phyloP scores from a whole-genome alignment of 2,888 invertebrate genomes.

The Machimus rusticus region DNA sequence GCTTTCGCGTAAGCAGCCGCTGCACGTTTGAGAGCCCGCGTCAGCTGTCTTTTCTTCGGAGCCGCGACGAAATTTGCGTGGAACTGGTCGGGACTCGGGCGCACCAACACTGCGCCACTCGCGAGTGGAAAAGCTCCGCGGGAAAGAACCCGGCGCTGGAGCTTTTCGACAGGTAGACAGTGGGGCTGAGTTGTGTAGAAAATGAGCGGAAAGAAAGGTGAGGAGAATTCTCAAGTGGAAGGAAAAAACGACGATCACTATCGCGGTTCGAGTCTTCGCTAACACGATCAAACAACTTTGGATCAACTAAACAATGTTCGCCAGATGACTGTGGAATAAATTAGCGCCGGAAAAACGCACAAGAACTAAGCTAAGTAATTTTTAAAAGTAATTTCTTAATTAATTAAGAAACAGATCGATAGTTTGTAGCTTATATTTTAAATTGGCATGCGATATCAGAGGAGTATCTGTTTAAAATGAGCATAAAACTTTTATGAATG shows the following conservation, averaged over 20 bases:
- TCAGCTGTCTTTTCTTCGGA: neutral
- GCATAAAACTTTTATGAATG: too few relatives aligned
- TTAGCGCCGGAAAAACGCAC: neutral
- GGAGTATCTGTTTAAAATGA: too few relatives aligned
- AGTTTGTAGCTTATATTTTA: too few relatives aligned
- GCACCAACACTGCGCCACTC: neutral
- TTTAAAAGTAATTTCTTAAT: too few relatives aligned
- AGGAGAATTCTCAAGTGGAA: neutral
- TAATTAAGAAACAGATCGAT: too few relatives aligned
- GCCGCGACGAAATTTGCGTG: neutral
- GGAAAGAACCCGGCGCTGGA: neutral
- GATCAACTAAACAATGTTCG: neutral
- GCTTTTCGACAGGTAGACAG: neutral
- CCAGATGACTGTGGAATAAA: neutral
- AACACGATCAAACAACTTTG: neutral
- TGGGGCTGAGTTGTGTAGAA: neutral
- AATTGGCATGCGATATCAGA: too few relatives aligned
- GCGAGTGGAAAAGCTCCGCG: neutral
- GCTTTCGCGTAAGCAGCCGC: slow-evolving; percentile 52
- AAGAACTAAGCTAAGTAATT: too few relatives aligned
- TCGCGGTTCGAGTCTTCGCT: neutral
- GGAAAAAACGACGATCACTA: neutral
- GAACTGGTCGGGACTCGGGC: neutral
- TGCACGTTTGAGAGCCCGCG: slow-evolving; percentile 50
- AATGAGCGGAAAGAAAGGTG: neutral